Conservation (phyloP, 2,888 invertebrate genomes). For the Resseliella maxima region DNA sequence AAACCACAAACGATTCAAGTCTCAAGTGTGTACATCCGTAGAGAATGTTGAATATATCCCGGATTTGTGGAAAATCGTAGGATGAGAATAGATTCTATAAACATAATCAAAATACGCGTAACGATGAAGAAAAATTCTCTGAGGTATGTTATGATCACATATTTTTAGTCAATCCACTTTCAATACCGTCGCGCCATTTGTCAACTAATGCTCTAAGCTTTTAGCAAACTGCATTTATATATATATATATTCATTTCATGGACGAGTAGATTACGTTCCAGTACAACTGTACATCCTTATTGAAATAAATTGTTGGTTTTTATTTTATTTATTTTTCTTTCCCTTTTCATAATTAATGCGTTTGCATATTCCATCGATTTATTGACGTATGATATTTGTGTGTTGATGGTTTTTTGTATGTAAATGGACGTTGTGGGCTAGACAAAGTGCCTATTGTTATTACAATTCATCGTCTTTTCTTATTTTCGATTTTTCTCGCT, state of each 20-base stretch:
- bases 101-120: not conserved
- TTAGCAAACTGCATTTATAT: no score
- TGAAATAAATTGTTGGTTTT: not conserved
- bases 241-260: no score
- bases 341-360: not conserved
- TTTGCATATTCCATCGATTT: constrained; percentile 24
- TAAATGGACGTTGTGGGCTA: constrained; percentile 21
- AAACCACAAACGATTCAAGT: not conserved
- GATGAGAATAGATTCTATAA: not conserved
- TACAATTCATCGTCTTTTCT: not conserved
- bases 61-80: not conserved
- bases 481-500: not conserved
- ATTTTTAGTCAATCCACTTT: not conserved
- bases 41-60: not conserved
- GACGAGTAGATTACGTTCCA: no score
- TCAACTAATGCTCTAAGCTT: no score
- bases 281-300: not conserved
- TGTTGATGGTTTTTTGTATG: no score
- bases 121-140: not conserved
- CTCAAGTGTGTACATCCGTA: not conserved
- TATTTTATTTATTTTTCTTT: not conserved
- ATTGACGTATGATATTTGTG: not conserved
- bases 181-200: not conserved
- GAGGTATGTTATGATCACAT: constrained; percentile 40
- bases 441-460: not conserved